Percentiles rank a stretch among this genome's conserved stretches.
Conservation (phyloP, 2,113 vertebrate species). For the Sialia sialis region DNA sequence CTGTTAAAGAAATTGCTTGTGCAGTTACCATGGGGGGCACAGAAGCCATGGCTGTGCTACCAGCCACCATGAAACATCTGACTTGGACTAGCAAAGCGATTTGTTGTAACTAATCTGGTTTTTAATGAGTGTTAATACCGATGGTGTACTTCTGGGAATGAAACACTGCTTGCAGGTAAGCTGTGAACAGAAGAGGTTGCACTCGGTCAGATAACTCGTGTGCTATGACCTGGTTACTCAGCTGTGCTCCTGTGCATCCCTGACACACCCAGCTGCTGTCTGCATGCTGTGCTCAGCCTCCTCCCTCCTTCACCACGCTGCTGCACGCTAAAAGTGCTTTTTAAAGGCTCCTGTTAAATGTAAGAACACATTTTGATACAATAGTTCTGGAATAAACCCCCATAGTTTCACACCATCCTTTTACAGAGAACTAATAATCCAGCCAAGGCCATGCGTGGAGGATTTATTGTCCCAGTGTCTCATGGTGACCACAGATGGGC, state of each 20-base stretch:
- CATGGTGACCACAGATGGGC: background rate
- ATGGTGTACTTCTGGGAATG: background rate
- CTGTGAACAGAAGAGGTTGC: background rate
- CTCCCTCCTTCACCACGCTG: background rate
- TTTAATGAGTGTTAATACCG: background rate
- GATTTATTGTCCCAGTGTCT: background rate
- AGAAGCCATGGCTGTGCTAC: background rate
- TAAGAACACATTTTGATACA: background rate
- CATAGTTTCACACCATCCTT: background rate
- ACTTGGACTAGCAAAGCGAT: background rate
- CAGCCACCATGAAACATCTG: background rate
- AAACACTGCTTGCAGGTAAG: background rate
- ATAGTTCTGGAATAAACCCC: background rate
- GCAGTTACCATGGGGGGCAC: background rate
- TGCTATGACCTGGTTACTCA: background rate
- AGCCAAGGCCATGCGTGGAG: background rate
- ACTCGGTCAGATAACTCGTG: background rate
- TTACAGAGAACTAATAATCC: background rate
- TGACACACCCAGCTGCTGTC: background rate
- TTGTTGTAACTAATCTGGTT: background rate
- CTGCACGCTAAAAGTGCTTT: background rate
- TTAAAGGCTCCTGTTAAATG: background rate
- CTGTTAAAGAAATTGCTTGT: background rate
- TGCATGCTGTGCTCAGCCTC: conserved; percentile 1
- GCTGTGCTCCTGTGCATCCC: background rate